phyloP scores from a whole-genome alignment of 2,113 vertebrate genomes.

The Alces alces region DNA sequence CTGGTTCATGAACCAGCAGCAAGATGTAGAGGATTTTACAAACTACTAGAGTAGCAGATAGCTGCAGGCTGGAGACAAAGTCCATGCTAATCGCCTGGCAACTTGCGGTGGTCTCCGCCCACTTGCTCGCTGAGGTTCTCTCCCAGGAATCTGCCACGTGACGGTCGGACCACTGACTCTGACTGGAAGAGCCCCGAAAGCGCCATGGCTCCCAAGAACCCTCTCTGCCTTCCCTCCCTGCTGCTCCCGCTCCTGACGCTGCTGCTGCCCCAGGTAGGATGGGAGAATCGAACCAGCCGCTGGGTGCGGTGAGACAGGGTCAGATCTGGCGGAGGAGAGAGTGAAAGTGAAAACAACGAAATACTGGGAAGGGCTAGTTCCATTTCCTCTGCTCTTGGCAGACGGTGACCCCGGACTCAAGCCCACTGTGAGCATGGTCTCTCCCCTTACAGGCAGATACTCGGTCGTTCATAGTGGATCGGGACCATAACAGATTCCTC shows the following conservation, averaged over 20 bases:
- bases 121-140: conserved; percentile 46
- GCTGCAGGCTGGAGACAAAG: neutral
- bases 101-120: conserved; percentile 55
- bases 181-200: conserved; percentile 87
- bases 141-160: conserved; percentile 59
- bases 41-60: neutral
- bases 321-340: neutral
- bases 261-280: conserved; percentile 53
- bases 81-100: neutral
- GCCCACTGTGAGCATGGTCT: neutral
- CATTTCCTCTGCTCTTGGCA: neutral
- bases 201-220: conserved; percentile 93
- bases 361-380: neutral
- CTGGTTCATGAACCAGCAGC: neutral
- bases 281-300: neutral
- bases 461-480: conserved; percentile 89
- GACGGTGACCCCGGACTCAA: neutral
- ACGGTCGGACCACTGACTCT: conserved; percentile 32
- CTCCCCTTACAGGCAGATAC: conserved; percentile 51
- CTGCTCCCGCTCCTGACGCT: conserved; percentile 9
- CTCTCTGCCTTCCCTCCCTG: conserved; percentile 70
- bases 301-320: neutral
- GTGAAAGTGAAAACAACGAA: neutral
- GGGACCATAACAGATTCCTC: conserved; percentile 84
- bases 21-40: neutral